A percentile compares a stretch with the other conserved stretches of the same genome.
Evolutionary conservation across 2,797 vertebrate species (phyloP).

Genomic region (Eulemur rubriventer): DNA sequence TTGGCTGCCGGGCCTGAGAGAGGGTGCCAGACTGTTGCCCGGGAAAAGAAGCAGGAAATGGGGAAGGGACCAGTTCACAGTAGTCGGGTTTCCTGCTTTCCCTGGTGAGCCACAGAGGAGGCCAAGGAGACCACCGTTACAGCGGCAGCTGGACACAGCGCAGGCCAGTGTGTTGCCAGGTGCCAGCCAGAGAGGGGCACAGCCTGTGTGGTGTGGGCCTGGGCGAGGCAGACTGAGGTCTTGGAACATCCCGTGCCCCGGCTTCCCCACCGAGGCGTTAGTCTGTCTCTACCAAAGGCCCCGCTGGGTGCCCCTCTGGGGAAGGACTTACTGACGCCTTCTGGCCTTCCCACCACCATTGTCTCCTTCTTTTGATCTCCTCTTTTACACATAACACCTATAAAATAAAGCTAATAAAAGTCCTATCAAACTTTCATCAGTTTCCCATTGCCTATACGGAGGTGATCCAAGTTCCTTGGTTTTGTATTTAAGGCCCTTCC

Average conservation of each 20-base stretch:
- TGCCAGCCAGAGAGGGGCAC: no score
- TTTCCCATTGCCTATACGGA: neutral
- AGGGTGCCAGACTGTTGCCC: neutral
- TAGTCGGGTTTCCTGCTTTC: neutral
- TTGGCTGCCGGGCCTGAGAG: neutral
- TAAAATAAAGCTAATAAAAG: neutral
- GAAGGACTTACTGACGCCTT: neutral
- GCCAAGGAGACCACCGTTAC: rapidly evolving
- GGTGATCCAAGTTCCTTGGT: neutral
- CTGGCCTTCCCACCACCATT: neutral
- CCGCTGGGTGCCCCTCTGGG: neutral
- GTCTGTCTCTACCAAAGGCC: neutral
- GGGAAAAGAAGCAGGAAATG: neutral
- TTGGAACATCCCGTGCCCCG: neutral
- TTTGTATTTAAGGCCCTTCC: neutral
- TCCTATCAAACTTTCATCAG: neutral
- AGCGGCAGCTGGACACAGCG: rapidly evolving
- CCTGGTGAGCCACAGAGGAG: neutral
- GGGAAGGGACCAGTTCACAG: neutral
- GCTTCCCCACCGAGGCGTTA: rapidly evolving
- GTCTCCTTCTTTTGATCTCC: neutral
- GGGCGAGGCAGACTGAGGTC: neutral
- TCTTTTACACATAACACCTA: neutral
- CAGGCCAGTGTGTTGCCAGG: neutral
- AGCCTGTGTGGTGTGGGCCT: neutral